Base-by-base conservation (phyloP, 1,140 invertebrate species). In the Leptopilina clavipes region DNA sequence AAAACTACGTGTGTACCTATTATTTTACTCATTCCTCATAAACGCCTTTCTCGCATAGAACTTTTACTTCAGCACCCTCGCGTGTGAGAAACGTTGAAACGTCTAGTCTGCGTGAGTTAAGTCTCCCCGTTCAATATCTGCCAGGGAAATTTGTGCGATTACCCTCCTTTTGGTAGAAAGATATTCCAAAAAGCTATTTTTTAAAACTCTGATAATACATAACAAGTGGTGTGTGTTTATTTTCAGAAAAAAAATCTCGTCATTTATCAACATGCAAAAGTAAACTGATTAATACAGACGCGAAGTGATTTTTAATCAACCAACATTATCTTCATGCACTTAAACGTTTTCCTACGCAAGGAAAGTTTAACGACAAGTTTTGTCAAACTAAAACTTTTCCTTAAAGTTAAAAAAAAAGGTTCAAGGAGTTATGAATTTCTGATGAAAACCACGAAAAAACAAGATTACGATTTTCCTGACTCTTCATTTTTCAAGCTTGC, bases 401-500 rank as follows among this genome's bases (percentile, higher is more conserved):
- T 52, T 17, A 0, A 31, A 65, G 25, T 65, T 31, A 3, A 65
- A 22, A 31, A 65, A 19, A 31, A 5, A n/a, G n/a, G n/a, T n/a
- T 65, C 56, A 12, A 12, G 11, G 56, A 65, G 56, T 65, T 65
- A 65, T 65, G 56, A 65, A 65, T 65, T 65, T 65, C 22, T 65
- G 22, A 65, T 19, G 56, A 65, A 65, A 65, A 65, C 56, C 19
- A 14, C 19, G 48, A 65, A 65, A 65, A 65, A 65, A 65, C 56
- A 65, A 31, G 59, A 65, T 65, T 65, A 37, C 59, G 25, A 65
- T 31, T 65, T 65, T 14, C 22, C 59, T n/a, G 59, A 31, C 11
- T 31, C 59, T n/a, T 65, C 25, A 65, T 37, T n/a, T 65, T 65
- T n/a, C 25, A 65, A 65, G 12, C 12, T 65, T 31, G 59, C n/a